Evolutionary conservation across 2,113 vertebrate species (phyloP).

Genomic region (Ciconia maguari): DNA sequence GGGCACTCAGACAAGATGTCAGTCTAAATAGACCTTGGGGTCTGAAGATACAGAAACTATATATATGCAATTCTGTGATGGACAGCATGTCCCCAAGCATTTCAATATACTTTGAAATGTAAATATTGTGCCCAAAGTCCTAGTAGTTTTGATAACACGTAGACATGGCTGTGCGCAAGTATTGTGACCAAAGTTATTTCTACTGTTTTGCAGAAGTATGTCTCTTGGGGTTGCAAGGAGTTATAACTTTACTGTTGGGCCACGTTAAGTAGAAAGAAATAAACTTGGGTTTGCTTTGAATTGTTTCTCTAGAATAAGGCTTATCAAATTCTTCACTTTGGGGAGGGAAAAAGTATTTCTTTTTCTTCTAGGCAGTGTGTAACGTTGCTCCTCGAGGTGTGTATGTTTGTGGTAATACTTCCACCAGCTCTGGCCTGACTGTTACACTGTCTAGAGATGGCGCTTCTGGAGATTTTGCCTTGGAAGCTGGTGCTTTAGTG

Average conservation of each 20-base stretch:
- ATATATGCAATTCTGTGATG: fast-evolving
- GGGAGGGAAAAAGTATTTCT: not conserved
- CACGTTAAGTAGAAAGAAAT: not conserved
- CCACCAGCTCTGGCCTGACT: slow-evolving; percentile 91
- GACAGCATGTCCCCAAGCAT: not conserved
- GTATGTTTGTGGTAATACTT: slow-evolving; percentile 97
- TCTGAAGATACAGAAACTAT: not conserved
- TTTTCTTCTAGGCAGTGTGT: slow-evolving; percentile 84
- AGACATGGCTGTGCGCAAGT: not conserved
- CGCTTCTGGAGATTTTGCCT: slow-evolving; percentile 89
- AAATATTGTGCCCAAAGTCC: not conserved
- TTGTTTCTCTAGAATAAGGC: not conserved
- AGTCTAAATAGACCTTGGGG: not conserved
- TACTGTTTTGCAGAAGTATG: not conserved
- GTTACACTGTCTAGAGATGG: slow-evolving; percentile 91
- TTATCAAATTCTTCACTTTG: not conserved
- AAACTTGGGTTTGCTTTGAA: not conserved
- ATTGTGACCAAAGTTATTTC: not conserved
- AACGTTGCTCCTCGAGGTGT: slow-evolving; percentile 93
- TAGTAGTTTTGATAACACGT: not conserved
- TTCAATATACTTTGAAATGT: not conserved
- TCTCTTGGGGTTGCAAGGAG: not conserved
- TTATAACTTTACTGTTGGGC: not conserved
- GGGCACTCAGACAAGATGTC: not conserved
- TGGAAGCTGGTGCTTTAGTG: slow-evolving; percentile 95